A percentile compares a stretch with the other conserved stretches of the same genome.
These are phyloP conservation scores for Ficedula albicollis DNA, from an alignment of 2,797 vertebrate genomes.

Conservation along the genomic window DNA sequence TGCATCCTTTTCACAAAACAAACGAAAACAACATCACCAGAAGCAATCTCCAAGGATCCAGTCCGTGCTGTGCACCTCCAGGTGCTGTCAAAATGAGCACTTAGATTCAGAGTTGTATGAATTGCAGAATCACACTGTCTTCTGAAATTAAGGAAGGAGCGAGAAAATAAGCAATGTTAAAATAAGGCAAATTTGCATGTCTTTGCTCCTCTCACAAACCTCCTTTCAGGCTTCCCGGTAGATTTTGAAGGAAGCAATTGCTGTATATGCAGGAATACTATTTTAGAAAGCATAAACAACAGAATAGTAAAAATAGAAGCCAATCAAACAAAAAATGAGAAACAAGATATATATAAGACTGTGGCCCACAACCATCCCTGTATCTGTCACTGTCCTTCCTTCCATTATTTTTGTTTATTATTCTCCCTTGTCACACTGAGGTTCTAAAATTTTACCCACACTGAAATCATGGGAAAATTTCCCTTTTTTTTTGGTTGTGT, in stretches of 20 bases:
- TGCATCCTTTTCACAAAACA: not conserved
- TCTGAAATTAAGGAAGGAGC: not conserved
- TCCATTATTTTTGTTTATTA: constrained; percentile 4
- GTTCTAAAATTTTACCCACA: not conserved
- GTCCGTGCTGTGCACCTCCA: not conserved
- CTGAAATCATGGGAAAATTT: not conserved
- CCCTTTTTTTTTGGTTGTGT: not conserved
- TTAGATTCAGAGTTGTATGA: not conserved
- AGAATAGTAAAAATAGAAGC: not conserved
- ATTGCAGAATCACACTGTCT: not conserved
- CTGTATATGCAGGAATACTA: not conserved
- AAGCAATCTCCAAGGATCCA: not conserved
- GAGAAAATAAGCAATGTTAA: not conserved
- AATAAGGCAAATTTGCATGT: not conserved
- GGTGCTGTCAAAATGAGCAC: not conserved
- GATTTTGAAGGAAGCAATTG: not conserved
- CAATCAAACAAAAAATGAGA: not conserved
- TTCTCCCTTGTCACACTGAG: not conserved
- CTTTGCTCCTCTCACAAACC: not conserved
- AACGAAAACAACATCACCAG: not conserved
- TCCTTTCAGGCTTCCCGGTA: not conserved
- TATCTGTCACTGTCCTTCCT: not conserved
- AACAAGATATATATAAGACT: not conserved
- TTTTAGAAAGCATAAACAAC: constrained; percentile 1
- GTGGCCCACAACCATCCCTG: not conserved